Conservation (phyloP, 1,140 invertebrate species). For the Latrodectus geometricus region DNA sequence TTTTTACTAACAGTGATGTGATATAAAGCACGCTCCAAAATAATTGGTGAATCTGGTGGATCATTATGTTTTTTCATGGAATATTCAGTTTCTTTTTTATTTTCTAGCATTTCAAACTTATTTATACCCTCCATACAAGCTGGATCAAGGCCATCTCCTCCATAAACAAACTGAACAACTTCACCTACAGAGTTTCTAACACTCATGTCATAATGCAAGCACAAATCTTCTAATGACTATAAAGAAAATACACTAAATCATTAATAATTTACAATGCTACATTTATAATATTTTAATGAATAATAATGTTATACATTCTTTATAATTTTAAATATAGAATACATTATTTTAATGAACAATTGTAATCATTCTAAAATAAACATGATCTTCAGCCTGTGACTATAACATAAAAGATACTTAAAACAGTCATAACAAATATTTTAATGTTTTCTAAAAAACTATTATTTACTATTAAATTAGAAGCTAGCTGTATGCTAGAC, state of each 20-base stretch:
- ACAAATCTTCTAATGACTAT: conserved; percentile 91
- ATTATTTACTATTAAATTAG: too few species aligned
- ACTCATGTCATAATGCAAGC: conserved; percentile 95
- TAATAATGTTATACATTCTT: too few species aligned
- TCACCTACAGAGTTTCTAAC: conserved; percentile 95
- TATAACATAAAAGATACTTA: conserved; percentile 60
- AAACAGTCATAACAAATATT: background rate
- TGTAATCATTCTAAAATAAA: background rate
- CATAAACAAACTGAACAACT: conserved; percentile 94
- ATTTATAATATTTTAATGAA: too few species aligned
- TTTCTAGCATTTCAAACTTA: conserved; percentile 70
- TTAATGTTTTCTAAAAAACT: too few species aligned
- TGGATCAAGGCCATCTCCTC: conserved; percentile 96
- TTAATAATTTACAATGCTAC: too few species aligned
- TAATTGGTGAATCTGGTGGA: conserved; percentile 26
- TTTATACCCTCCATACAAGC: conserved; percentile 96
- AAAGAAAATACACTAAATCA: background rate
- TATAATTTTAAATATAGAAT: too few species aligned
- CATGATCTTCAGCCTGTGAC: background rate
- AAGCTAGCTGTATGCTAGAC: too few species aligned
- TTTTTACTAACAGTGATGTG: conserved; percentile 77
- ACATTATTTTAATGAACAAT: background rate
- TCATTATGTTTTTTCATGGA: conserved; percentile 36
- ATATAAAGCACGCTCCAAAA: conserved; percentile 65
- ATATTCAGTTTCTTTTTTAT: conserved; percentile 7